Base-by-base conservation (phyloP, 2,113 vertebrate genomes). In the Zapornia atra region DNA sequence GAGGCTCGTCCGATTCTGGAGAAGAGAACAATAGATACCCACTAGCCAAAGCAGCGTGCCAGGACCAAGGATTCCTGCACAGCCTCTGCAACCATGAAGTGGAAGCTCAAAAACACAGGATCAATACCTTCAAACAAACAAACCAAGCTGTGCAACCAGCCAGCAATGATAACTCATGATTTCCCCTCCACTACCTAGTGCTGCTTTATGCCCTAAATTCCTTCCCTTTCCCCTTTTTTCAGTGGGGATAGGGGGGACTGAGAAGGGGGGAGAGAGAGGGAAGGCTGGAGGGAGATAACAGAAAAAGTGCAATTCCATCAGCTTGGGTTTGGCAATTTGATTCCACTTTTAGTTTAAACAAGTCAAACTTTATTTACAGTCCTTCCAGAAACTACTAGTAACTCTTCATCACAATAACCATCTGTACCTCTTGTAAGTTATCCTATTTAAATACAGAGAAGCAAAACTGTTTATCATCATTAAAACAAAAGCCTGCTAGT, bases 101-200 rank as follows among this genome's bases (percentile, higher is more conserved):
- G 71, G 51, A 56, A 88, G 34, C 40, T n/a, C 68, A 57, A 42
- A 42, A 69, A 20, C 40, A 33, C 17, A n/a, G 50, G 31, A 34
- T 22, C 17, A 15, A 5, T 2, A 33, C 2, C 19, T 22, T 34
- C 24, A 50, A 72, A 50, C 59, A 20, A 63, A 36, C 21, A 1
- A 33, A 69, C 4, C 6, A 63, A 33, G 21, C 57, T 3, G 44
- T 11, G 42, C 42, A 22, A n/a, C 11, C 51, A 51, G 46, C 20
- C 51, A 75, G 65, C 75, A 61, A 8, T 0, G 1, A 28, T 16
- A 60, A 38, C 48, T 77, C 68, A 24, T 0, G 0, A 4, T 10
- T 16, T n/a, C 53, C 66, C n/a, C 48, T 48, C 54, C 13, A 8
- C 13, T 46, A 50, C 14, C 18, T 8, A 31, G 10, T 0, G 28